Conservation (phyloP, 2,113 vertebrate genomes). For the Pluvialis apricaria region DNA sequence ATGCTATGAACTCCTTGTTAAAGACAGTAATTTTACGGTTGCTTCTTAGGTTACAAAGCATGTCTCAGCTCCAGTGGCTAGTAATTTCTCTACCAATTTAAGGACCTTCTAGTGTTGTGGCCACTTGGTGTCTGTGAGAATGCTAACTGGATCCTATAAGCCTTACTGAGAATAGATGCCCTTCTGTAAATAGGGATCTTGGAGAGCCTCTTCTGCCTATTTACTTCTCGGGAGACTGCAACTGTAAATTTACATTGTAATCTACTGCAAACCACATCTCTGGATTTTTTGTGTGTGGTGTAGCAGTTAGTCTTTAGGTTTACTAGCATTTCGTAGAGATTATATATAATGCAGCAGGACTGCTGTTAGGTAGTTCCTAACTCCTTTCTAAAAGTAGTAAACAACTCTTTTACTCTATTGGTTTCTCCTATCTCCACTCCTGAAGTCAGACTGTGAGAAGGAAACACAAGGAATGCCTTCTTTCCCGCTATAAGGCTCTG, state of each 20-base stretch:
- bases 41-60: not conserved
- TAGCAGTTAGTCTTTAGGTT: not conserved
- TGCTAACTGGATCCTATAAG: not conserved
- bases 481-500: not conserved
- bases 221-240: not conserved
- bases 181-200: conserved; percentile 1
- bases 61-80: not conserved
- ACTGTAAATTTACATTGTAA: not conserved
- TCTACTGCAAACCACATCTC: not conserved
- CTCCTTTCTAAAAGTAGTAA: not conserved
- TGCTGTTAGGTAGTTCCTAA: not conserved
- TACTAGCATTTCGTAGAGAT: not conserved
- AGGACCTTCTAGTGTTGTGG: not conserved
- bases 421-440: not conserved
- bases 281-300: not conserved
- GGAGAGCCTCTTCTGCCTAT: not conserved
- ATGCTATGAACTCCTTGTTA: not conserved
- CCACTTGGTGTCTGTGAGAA: not conserved
- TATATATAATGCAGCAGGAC: not conserved
- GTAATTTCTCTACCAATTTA: conserved; percentile 33
- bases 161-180: not conserved
- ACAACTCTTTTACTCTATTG: not conserved
- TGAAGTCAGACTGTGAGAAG: not conserved
- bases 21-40: conserved; percentile 39
- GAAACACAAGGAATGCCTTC: not conserved